A percentile compares a stretch with the other conserved stretches of the same genome.
Evolutionary conservation across 1,140 invertebrate species (phyloP).

Genomic region (Zaprionus lachaisei): DNA sequence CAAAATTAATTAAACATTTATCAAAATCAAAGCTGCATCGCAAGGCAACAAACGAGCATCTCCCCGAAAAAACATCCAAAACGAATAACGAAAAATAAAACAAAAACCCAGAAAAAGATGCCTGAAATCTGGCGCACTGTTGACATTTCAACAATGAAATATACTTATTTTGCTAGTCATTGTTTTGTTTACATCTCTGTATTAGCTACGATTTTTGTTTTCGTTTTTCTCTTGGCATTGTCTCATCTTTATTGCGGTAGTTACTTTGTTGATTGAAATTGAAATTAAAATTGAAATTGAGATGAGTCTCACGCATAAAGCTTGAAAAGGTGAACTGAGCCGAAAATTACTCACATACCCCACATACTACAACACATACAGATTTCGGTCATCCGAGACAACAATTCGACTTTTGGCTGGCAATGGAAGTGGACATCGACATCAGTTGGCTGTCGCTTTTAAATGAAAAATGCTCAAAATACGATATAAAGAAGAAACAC

Average conservation of each 20-base stretch:
- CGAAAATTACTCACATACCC: slow-evolving; percentile 64
- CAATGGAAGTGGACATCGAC: slow-evolving; percentile 73
- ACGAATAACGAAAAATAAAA: slow-evolving; percentile 22
- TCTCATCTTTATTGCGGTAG: slow-evolving; percentile 51
- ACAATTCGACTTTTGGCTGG: slow-evolving; percentile 28
- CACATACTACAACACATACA: not conserved
- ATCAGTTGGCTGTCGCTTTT: slow-evolving; percentile 77
- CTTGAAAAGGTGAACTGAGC: slow-evolving; percentile 29
- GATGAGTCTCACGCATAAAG: slow-evolving; percentile 52
- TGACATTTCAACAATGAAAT: slow-evolving; percentile 67
- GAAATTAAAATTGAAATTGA: slow-evolving; percentile 48
- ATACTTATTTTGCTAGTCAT: slow-evolving; percentile 58
- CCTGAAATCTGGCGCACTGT: slow-evolving; percentile 24
- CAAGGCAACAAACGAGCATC: slow-evolving; percentile 37
- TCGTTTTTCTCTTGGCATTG: slow-evolving; percentile 45
- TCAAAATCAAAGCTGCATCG: slow-evolving; percentile 78
- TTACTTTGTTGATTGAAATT: slow-evolving; percentile 42
- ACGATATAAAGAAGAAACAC: slow-evolving; percentile 63
- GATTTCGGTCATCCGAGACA: slow-evolving; percentile 27
- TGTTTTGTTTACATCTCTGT: slow-evolving; percentile 46
- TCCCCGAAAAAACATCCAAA: slow-evolving; percentile 30
- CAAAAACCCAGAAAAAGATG: slow-evolving; percentile 12
- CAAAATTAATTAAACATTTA: slow-evolving; percentile 83
- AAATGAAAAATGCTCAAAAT: slow-evolving; percentile 78
- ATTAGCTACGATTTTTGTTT: slow-evolving; percentile 16